Evolutionary conservation across 2,888 invertebrate species (phyloP), one percentile per base, ranked within the genome.

Genomic region (Steinernema scapterisci): DNA sequence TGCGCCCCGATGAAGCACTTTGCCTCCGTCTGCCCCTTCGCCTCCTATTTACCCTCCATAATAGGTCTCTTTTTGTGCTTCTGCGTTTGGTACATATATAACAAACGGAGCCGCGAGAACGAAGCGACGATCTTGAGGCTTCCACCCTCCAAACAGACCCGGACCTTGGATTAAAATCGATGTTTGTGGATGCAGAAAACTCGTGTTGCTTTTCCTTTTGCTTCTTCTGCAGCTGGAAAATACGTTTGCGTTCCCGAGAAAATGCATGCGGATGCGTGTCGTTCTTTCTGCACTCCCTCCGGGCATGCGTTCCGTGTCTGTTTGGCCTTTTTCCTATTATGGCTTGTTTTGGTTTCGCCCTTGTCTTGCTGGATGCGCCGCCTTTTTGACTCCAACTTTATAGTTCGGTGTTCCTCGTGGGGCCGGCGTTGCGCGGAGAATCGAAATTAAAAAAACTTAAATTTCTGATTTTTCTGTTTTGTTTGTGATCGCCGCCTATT

Each of bases 61-160:
- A 63, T 63, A 63, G 27, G 63, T 63, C n/a, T 27, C 63, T 27
- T 27, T 63, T 63, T 63, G 63, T 63, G 27, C 52, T 27, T n/a
- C 25, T 1, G 3, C 38, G 63, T 27, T 52, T 31, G 25, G 31
- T 31, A 11, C n/a, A 54, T n/a, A 38, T 38, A 38, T 38, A 38
- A 38, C 38, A 52, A 23, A 3, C 52, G 21, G 52, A 3, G 3
- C 38, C 3, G 9, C 38, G 48, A 19, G 48, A 3, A 48, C 5
- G 48, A 48, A 19, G 21, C 19, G 27, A 13, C 19, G 27, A 63
- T 63, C 27, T 19, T 27, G 38, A 38, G 63, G 27, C 25, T 63
- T 63, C 54, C 63, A n/a, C 31, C 63, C 63, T 63, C 38, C 25
- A 63, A 31, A 63, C 63, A 63, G 63, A 63, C 38, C n/a, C 38